Conservation (phyloP, 2,797 vertebrate species). For the Heliangelus exortis region DNA sequence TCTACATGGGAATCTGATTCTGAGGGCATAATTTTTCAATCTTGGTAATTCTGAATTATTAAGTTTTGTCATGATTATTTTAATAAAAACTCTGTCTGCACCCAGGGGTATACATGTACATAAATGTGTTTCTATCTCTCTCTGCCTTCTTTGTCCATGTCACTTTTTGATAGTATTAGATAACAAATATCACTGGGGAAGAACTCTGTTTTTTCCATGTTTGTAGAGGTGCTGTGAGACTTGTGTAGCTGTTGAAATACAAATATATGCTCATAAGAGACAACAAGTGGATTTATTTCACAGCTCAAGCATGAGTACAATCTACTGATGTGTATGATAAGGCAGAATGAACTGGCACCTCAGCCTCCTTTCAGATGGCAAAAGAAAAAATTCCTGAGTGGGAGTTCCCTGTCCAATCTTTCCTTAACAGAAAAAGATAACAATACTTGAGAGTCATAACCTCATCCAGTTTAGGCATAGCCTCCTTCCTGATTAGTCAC, state of each 20-base stretch:
- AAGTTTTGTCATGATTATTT: background rate
- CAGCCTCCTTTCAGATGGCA: background rate
- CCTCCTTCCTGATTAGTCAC: slow-evolving; percentile 59
- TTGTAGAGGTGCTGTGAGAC: background rate
- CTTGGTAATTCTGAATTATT: background rate
- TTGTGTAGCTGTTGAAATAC: background rate
- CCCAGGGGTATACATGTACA: rapidly evolving
- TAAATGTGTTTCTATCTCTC: background rate
- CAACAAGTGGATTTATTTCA: background rate
- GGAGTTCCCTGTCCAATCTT: slow-evolving; percentile 40
- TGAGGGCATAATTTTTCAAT: background rate
- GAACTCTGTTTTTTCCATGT: background rate
- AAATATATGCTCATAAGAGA: background rate
- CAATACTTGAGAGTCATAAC: slow-evolving; percentile 20
- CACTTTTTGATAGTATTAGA: background rate
- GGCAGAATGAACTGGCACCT: background rate
- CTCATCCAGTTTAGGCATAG: slow-evolving; percentile 22
- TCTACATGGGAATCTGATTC: background rate
- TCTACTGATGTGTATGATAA: background rate
- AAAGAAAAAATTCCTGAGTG: slow-evolving; percentile 8
- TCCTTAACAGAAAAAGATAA: slow-evolving; percentile 38
- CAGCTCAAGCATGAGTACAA: background rate
- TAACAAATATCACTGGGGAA: background rate
- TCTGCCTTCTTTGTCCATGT: background rate
- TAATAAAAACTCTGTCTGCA: background rate